Evolutionary conservation across 2,888 invertebrate genomes (phyloP).

Genomic region (Nephrotoma guestfalica): DNA sequence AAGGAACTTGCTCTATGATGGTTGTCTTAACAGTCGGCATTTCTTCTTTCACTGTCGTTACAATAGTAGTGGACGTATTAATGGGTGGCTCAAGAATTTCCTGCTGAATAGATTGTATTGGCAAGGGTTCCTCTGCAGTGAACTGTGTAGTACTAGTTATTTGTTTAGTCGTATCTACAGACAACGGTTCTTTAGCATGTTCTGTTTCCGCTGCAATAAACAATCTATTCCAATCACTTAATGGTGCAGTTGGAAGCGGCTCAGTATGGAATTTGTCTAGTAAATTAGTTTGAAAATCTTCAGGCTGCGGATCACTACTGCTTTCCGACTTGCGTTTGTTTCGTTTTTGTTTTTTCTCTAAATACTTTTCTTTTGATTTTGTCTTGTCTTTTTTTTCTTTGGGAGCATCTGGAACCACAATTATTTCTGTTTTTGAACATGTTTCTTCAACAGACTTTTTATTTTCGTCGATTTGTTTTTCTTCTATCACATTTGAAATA

Average conservation of each 20-base stretch:
- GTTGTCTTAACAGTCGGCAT: slow-evolving; percentile 52
- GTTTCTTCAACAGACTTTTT: not conserved
- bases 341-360: not conserved
- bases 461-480: no score
- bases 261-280: not conserved
- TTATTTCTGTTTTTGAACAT: not conserved
- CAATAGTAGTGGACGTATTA: not conserved
- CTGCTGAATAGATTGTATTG: not conserved
- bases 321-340: not conserved
- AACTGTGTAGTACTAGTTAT: not conserved
- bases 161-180: not conserved
- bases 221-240: not conserved
- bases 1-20: slow-evolving; percentile 44
- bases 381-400: not conserved
- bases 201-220: not conserved
- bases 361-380: not conserved
- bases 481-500: no score
- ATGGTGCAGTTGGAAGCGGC: not conserved
- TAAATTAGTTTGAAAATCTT: not conserved
- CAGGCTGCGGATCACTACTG: not conserved
- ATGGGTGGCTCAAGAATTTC: not conserved
- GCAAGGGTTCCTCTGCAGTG: not conserved
- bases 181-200: not conserved
- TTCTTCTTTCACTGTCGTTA: not conserved
- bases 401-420: not conserved